Conservation (phyloP, 1,140 invertebrate species). For the Drosophila saltans region DNA sequence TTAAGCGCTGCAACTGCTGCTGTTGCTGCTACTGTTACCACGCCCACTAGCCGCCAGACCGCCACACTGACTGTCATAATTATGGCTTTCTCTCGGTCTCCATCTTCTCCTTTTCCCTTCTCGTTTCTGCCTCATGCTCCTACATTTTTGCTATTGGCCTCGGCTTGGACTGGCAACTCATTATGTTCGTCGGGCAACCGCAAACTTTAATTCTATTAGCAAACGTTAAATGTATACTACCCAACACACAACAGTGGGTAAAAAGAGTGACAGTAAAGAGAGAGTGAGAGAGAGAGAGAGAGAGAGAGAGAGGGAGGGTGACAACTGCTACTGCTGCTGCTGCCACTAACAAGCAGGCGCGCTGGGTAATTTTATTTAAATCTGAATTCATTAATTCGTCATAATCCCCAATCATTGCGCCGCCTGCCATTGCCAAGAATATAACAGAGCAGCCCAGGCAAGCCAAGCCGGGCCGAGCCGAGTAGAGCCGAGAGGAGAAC, state of each 20-base stretch:
- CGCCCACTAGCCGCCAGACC: constrained; percentile 20
- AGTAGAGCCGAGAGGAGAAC: constrained; percentile 51
- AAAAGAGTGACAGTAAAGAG: constrained; percentile 1
- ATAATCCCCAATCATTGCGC: constrained; percentile 81
- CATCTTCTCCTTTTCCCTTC: not conserved
- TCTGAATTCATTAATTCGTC: constrained; percentile 83
- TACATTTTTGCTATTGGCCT: not conserved
- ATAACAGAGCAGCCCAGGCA: not conserved
- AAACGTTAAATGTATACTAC: constrained; percentile 74
- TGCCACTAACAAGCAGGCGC: constrained; percentile 73
- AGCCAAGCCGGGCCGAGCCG: not conserved
- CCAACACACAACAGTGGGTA: not conserved
- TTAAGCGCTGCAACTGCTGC: constrained; percentile 60
- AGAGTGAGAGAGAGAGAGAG: not conserved
- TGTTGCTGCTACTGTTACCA: constrained; percentile 32
- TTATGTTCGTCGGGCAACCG: constrained; percentile 57
- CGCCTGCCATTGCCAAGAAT: constrained; percentile 31
- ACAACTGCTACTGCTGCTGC: constrained; percentile 21
- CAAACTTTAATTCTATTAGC: constrained; percentile 83
- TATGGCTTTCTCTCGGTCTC: constrained; percentile 29
- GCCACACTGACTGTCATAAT: constrained; percentile 64
- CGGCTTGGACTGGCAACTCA: constrained; percentile 46
- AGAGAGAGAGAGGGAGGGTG: constrained; percentile 5
- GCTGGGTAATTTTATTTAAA: constrained; percentile 81
- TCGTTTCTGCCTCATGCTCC: not conserved